phyloP scores from a whole-genome alignment of 2,113 vertebrate genomes.

The Cephalopholis sonnerati region DNA sequence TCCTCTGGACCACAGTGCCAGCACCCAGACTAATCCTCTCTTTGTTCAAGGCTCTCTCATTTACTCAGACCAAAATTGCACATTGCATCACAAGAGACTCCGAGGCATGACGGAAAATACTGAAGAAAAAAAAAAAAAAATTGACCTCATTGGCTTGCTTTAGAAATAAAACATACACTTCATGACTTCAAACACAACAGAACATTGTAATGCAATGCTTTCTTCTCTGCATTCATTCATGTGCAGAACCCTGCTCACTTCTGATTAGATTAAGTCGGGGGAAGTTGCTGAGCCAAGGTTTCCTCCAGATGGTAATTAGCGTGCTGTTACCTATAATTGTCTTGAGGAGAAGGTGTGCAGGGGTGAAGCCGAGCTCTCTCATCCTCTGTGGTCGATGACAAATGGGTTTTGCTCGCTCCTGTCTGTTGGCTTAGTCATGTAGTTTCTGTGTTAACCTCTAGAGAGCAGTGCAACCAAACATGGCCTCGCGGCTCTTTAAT shows the following conservation, averaged over 20 bases:
- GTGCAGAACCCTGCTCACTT: slow-evolving; percentile 21
- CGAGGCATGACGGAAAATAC: slow-evolving; percentile 19
- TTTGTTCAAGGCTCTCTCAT: slow-evolving; percentile 74
- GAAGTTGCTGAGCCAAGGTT: slow-evolving; percentile 61
- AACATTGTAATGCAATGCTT: neutral
- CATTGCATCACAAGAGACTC: slow-evolving; percentile 60
- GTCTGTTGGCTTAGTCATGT: neutral
- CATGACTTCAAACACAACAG: neutral
- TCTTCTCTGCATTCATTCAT: slow-evolving; percentile 16
- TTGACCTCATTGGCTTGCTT: slow-evolving; percentile 19
- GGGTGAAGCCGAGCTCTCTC: slow-evolving; percentile 43
- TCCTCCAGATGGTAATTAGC: slow-evolving; percentile 61
- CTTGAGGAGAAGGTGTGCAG: slow-evolving; percentile 58
- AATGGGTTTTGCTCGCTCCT: slow-evolving; percentile 38
- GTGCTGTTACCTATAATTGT: slow-evolving; percentile 65
- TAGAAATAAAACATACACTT: neutral
- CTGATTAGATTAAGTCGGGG: slow-evolving; percentile 28
- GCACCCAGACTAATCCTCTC: slow-evolving; percentile 69
- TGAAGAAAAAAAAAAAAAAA: slow-evolving; percentile 15
- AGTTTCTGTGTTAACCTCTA: slow-evolving; percentile 45
- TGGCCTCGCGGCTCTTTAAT: neutral
- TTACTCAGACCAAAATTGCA: slow-evolving; percentile 64
- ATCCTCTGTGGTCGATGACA: slow-evolving; percentile 42
- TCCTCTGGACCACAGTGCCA: slow-evolving; percentile 68
- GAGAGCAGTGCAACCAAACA: slow-evolving; percentile 62